Base-by-base conservation (phyloP, 2,888 invertebrate genomes). In the Zaprionus bogoriensis region DNA sequence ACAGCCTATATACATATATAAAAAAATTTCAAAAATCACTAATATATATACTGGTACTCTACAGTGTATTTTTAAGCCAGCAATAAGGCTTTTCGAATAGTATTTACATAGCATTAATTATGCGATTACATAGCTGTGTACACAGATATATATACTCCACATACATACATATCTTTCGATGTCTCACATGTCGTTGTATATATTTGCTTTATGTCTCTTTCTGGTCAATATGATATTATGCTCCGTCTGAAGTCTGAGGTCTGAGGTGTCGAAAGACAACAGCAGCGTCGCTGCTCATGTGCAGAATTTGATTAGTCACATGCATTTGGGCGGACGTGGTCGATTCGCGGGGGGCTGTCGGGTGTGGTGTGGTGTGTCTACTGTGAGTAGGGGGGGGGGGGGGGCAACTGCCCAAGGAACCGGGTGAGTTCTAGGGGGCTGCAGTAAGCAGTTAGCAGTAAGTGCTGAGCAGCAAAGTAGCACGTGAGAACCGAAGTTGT, bases 301-400 rank as follows among this genome's bases (percentile, higher is more conserved):
- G 54, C 60, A 81, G 65, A 65, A 77, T 70, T 77, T 61, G 80
- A 81, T 81, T 81, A 82, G 81, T 81, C 81, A 81, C 77, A 77
- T 78, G 39, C 36, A 12, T 19, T 30, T 20, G 12, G n/a, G n/a
- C n/a, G n/a, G n/a, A n/a, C n/a, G n/a, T n/a, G n/a, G n/a, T n/a
- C n/a, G n/a, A n/a, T n/a, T n/a, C n/a, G n/a, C n/a, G n/a, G n/a
- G n/a, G n/a, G n/a, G n/a, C n/a, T n/a, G n/a, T n/a, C n/a, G n/a
- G n/a, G n/a, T n/a, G n/a, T n/a, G n/a, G n/a, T n/a, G n/a, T n/a
- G n/a, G n/a, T n/a, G n/a, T n/a, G n/a, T n/a, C n/a, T n/a, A n/a
- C n/a, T n/a, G n/a, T n/a, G n/a, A 45, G 44, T 5, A 30, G 25
- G 1, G 36, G 17, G 19, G n/a, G 39, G 44, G 45, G 39, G 20